phyloP scores from a whole-genome alignment of 2,888 invertebrate genomes.

The Synanthedon tipuliformis region DNA sequence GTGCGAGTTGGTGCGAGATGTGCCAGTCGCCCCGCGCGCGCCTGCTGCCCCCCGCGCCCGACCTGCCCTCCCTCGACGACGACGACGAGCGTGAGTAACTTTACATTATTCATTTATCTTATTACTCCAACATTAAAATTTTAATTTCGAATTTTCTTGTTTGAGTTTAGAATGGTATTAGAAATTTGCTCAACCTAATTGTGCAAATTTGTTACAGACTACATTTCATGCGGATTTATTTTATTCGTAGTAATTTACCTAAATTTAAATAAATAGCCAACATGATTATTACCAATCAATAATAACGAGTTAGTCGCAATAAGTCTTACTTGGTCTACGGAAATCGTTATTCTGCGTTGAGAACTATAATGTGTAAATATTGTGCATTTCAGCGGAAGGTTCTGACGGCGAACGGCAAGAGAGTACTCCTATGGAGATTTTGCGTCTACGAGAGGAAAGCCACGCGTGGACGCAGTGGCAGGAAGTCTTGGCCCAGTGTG shows the following conservation, averaged over 20 bases:
- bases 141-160: too few relatives aligned
- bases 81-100: slow-evolving; percentile 39
- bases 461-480: slow-evolving; percentile 92
- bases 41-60: slow-evolving; percentile 38
- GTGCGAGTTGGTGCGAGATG: slow-evolving; percentile 76
- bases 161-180: too few relatives aligned
- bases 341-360: too few relatives aligned
- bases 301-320: too few relatives aligned
- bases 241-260: too few relatives aligned
- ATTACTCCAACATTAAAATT: too few relatives aligned
- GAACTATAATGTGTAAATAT: neutral
- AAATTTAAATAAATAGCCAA: too few relatives aligned
- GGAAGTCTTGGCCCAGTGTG: slow-evolving; percentile 90
- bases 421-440: slow-evolving; percentile 85
- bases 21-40: slow-evolving; percentile 72
- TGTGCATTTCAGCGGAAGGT: slow-evolving; percentile 33
- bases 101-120: too few relatives aligned
- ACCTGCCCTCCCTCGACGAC: slow-evolving; percentile 30
- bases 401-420: slow-evolving; percentile 72
- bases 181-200: too few relatives aligned
- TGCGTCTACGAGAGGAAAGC: slow-evolving; percentile 85
- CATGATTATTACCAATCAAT: too few relatives aligned
- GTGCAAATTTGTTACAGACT: too few relatives aligned
- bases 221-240: too few relatives aligned
- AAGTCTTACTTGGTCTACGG: neutral